Evolutionary conservation across 2,888 invertebrate genomes (phyloP).

Genomic region (Ichneumon xanthorius): DNA sequence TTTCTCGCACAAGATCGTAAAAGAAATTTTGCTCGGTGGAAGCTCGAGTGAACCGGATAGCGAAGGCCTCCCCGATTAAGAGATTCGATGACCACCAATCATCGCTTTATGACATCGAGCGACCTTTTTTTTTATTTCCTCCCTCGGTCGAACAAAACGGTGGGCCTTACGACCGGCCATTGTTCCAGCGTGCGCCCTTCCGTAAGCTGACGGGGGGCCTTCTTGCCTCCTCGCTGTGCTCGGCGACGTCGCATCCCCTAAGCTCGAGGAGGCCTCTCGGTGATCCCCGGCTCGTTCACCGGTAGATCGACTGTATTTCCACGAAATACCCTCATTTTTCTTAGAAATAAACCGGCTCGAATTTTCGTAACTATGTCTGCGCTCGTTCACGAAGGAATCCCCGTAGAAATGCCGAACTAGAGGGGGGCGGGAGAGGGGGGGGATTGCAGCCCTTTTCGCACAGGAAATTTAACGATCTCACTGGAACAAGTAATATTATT

Average conservation of each 20-base stretch:
- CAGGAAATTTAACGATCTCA: background rate
- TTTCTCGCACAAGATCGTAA: slow-evolving; percentile 40
- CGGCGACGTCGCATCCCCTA: background rate
- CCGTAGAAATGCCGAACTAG: background rate
- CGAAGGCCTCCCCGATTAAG: slow-evolving; percentile 50
- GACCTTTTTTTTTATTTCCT: slow-evolving; percentile 60
- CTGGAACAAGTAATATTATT: background rate
- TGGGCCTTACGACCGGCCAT: slow-evolving; percentile 35
- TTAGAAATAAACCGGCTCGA: slow-evolving; percentile 42
- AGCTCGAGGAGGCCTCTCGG: background rate
- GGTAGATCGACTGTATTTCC: slow-evolving; percentile 28
- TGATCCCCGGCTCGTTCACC: slow-evolving; percentile 16
- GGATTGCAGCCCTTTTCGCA: background rate
- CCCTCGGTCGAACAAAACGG: slow-evolving; percentile 11
- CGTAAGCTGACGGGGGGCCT: slow-evolving; percentile 6
- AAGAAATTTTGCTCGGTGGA: background rate
- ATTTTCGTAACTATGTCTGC: background rate
- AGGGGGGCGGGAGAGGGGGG: background rate
- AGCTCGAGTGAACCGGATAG: slow-evolving; percentile 14
- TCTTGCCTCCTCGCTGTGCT: slow-evolving; percentile 6
- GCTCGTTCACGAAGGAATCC: slow-evolving; percentile 39
- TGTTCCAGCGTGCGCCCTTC: slow-evolving; percentile 33
- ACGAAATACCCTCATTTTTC: slow-evolving; percentile 45
- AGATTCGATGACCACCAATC: slow-evolving; percentile 68
- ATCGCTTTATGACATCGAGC: slow-evolving; percentile 71